These are phyloP conservation scores for Porites rus DNA, from an alignment of 92 coral and sea anemone genomes.

Conservation along the genomic window DNA sequence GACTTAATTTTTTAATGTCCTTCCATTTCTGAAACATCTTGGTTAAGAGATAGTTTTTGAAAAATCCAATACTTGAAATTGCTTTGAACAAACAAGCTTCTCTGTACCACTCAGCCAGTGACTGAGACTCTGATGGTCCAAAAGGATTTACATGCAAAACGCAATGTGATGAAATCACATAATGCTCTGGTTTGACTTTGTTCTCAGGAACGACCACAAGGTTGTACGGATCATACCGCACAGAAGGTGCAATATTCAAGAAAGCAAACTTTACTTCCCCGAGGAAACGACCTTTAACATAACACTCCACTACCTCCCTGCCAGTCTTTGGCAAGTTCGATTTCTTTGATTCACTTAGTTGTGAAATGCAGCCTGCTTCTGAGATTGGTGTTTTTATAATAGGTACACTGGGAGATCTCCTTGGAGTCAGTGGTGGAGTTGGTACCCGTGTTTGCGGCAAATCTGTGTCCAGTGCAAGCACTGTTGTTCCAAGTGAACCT, in stretches of 20 bases:
- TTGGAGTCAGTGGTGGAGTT: slow-evolving; percentile 83
- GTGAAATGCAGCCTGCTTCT: slow-evolving; percentile 30
- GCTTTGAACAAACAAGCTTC: slow-evolving; percentile 92
- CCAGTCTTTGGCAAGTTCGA: slow-evolving; percentile 79
- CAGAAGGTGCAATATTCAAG: slow-evolving; percentile 82
- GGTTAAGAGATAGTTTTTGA: slow-evolving; percentile 85
- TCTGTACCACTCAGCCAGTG: slow-evolving; percentile 92
- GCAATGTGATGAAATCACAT: slow-evolving; percentile 94
- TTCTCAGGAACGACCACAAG: slow-evolving; percentile 88
- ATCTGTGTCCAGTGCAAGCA: slow-evolving; percentile 84
- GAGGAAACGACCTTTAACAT: slow-evolving; percentile 88
- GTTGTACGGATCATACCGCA: slow-evolving; percentile 90
- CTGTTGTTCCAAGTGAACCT: slow-evolving; percentile 89
- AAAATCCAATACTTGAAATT: slow-evolving; percentile 79
- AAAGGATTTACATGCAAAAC: slow-evolving; percentile 85
- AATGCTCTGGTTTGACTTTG: slow-evolving; percentile 91
- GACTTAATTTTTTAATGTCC: slow-evolving; percentile 80
- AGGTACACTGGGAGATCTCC: slow-evolving; percentile 67
- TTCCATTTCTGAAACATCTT: slow-evolving; percentile 92
- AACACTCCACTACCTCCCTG: slow-evolving; percentile 86
- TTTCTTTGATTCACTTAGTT: slow-evolving; percentile 47
- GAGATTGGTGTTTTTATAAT: slow-evolving; percentile 30
- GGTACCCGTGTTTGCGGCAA: slow-evolving; percentile 80
- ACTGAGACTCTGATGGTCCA: slow-evolving; percentile 89
- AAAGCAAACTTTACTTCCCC: slow-evolving; percentile 93